These are phyloP conservation scores for Colostygia pectinataria DNA, from an alignment of 2,888 invertebrate species.

Conservation along the genomic window DNA sequence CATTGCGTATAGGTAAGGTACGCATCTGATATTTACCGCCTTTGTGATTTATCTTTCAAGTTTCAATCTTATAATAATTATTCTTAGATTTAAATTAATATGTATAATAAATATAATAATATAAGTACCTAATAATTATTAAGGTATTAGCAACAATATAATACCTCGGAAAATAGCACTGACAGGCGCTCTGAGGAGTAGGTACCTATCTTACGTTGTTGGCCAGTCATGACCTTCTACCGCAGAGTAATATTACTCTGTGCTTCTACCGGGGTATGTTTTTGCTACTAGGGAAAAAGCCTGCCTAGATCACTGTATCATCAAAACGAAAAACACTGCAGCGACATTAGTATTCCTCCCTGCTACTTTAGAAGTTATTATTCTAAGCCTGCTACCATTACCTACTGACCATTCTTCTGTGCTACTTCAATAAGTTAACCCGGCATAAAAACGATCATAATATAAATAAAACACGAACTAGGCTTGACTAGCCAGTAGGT, in stretches of 20 bases:
- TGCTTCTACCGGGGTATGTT: not conserved
- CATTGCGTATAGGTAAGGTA: no score
- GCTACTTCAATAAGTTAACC: not conserved
- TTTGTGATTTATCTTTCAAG: no score
- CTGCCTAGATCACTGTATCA: not conserved
- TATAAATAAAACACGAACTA: not conserved
- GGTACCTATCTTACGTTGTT: not conserved
- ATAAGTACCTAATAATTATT: no score
- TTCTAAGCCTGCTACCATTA: no score
- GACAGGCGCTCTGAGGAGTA: slow-evolving; percentile 1
- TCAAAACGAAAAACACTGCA: slow-evolving; percentile 1
- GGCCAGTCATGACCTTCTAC: not conserved
- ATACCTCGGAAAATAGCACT: not conserved
- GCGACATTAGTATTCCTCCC: not conserved
- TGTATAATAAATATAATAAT: no score
- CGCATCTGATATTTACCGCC: no score
- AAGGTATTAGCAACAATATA: no score
- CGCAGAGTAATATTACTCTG: no score
- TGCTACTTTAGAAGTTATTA: no score
- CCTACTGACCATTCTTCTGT: not conserved
- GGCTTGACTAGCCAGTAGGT: not conserved
- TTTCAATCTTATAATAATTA: no score
- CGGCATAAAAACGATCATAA: not conserved
- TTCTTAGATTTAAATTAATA: no score
- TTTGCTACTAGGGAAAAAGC: not conserved